Evolutionary conservation across 2,888 invertebrate genomes (phyloP), one percentile per base, ranked within the genome.

Genomic region (Ornithoptera priamus): DNA sequence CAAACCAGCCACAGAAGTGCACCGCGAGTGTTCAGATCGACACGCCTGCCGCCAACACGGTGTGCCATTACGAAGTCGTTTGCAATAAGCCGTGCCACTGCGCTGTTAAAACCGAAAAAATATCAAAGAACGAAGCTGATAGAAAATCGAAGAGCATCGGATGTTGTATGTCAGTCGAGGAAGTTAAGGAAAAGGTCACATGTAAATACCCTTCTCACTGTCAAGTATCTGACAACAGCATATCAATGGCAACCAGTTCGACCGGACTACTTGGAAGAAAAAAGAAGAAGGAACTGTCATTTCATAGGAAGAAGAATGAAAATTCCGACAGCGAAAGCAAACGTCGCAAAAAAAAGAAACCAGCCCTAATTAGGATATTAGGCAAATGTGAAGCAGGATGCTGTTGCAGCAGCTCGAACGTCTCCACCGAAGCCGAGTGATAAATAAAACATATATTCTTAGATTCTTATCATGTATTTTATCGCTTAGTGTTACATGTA

Each of bases 391-490:
- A 72, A 12, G 69, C 63, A 10, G 74, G 69, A 30, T 60, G 68
- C 22, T 75, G 74, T 67, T 73, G 76, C 60, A 75, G 72, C 68
- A 69, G 63, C 39, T 75, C 74, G 39, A 74, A 76, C 69, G 8
- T 70, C 69, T 65, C 56, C 50, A 62, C 62, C 65, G 66, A 69
- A 53, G 60, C n/a, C 30, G 64, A 77, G 50, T 62, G 12, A 15
- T 69, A 75, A 81, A 81, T 82, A 79, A 88, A 82, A 86, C 77
- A 68, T 73, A 77, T 85, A 87, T 88, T 90, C 89, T 89, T 91
- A 91, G 86, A 91, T 88, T 91, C 89, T 90, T 92, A 91, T 90
- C 86, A 87, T 89, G 89, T 87, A 92, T 82, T 89, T 84, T 88
- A 88, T 88, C 80, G 79, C 87, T 89, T 90, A 89, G 78, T 78